A percentile compares a stretch with the other conserved stretches of the same genome.
These are phyloP conservation scores for Dicaeum eximium DNA, from an alignment of 2,113 vertebrate genomes.

Conservation along the genomic window DNA sequence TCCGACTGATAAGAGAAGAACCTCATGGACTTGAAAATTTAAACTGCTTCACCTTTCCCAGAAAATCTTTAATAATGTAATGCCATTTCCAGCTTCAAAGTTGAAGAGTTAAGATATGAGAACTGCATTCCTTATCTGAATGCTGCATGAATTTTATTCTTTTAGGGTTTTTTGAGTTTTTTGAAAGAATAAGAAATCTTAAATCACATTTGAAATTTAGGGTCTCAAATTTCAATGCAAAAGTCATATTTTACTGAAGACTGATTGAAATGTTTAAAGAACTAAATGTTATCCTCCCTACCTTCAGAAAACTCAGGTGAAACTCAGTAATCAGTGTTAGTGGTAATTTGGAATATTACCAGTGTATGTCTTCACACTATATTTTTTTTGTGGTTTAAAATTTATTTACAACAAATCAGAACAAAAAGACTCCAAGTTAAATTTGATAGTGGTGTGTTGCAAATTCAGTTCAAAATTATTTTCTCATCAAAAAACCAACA, in stretches of 20 bases:
- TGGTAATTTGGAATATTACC: not conserved
- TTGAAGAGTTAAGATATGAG: not conserved
- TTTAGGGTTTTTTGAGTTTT: not conserved
- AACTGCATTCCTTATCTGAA: not conserved
- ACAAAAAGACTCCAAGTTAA: not conserved
- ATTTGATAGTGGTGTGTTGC: not conserved
- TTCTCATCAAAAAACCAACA: not conserved
- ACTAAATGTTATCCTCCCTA: not conserved
- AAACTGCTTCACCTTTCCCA: not conserved
- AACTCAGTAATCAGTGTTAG: not conserved
- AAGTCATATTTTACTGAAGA: not conserved
- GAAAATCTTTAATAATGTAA: not conserved
- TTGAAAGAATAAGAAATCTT: not conserved
- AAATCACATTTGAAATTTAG: not conserved
- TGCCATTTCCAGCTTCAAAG: not conserved
- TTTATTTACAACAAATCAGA: not conserved
- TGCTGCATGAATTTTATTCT: not conserved
- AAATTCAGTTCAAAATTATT: constrained; percentile 25
- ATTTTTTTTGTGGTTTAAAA: not conserved
- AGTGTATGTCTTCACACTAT: not conserved
- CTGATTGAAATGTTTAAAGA: not conserved
- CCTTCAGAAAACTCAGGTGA: not conserved
- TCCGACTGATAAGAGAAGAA: not conserved
- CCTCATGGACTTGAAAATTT: not conserved
- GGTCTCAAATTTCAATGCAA: not conserved